Evolutionary conservation across 2,888 invertebrate genomes (phyloP).

Genomic region (Polydrusus pterygomalis): DNA sequence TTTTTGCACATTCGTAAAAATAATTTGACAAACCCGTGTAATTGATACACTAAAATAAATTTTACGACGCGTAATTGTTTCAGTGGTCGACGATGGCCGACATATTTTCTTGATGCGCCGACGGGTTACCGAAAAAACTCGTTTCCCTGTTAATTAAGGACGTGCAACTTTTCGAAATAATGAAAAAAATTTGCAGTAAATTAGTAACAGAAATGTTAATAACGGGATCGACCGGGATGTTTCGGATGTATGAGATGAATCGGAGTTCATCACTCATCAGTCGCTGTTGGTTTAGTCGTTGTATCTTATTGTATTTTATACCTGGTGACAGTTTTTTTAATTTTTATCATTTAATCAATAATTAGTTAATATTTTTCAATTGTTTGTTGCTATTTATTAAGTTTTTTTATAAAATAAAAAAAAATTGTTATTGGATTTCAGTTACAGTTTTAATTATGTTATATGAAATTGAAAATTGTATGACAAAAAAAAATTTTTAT

Average conservation of each 20-base stretch:
- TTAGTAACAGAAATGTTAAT: slow-evolving; percentile 22
- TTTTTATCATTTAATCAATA: too few relatives aligned
- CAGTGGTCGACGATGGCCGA: not conserved
- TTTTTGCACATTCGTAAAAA: slow-evolving; percentile 11
- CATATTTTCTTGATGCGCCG: slow-evolving; percentile 20
- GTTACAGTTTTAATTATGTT: too few relatives aligned
- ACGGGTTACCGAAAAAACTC: not conserved
- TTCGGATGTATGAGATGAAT: not conserved
- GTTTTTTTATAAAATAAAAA: too few relatives aligned
- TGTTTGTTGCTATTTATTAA: too few relatives aligned
- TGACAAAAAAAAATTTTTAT: too few relatives aligned
- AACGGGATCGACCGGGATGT: slow-evolving; percentile 1
- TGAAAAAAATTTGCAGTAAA: slow-evolving; percentile 17
- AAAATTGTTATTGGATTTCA: too few relatives aligned
- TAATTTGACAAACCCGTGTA: slow-evolving; percentile 7
- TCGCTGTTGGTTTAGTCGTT: too few relatives aligned
- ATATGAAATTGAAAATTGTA: too few relatives aligned
- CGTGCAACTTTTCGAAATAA: slow-evolving; percentile 22
- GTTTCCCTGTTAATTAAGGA: slow-evolving; percentile 16
- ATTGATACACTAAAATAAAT: slow-evolving; percentile 19
- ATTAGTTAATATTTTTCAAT: too few relatives aligned
- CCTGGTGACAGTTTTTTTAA: too few relatives aligned
- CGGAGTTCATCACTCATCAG: not conserved
- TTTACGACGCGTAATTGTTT: slow-evolving; percentile 15
- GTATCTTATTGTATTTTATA: too few relatives aligned